phyloP scores from a whole-genome alignment of 2,888 invertebrate species.

The Lasioglossum pauxillum region DNA sequence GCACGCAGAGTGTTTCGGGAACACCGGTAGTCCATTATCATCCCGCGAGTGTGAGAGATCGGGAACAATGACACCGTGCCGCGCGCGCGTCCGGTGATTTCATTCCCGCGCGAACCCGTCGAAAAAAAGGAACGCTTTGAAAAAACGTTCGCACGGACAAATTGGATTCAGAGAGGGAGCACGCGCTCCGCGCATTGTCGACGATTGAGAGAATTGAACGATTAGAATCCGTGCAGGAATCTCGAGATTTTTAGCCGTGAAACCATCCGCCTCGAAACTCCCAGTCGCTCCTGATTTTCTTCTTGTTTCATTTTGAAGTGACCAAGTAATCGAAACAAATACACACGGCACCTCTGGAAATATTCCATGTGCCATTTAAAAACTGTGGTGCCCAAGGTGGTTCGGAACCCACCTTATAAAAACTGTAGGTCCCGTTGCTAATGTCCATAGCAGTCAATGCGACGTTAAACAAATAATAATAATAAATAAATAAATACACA shows the following conservation, averaged over 20 bases:
- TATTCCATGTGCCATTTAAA: too few relatives aligned
- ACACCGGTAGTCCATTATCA: constrained; percentile 55
- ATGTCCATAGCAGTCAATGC: too few relatives aligned
- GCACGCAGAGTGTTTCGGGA: constrained; percentile 31
- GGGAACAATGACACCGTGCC: constrained; percentile 39
- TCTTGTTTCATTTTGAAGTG: neutral
- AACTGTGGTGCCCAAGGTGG: too few relatives aligned
- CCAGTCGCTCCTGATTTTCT: neutral
- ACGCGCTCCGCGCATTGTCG: neutral
- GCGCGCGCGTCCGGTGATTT: constrained; percentile 14
- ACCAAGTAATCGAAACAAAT: neutral
- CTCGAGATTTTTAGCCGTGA: neutral
- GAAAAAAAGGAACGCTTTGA: neutral
- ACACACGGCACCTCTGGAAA: too few relatives aligned
- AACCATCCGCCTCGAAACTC: neutral
- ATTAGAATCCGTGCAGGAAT: neutral
- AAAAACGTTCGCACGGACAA: constrained; percentile 2
- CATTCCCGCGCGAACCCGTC: constrained; percentile 18
- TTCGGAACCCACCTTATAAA: too few relatives aligned
- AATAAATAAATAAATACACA: neutral
- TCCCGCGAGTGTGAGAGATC: constrained; percentile 50
- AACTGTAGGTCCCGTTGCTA: too few relatives aligned
- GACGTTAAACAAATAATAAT: too few relatives aligned
- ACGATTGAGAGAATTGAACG: constrained; percentile 10
- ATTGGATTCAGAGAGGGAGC: neutral